Evolutionary conservation across 2,797 vertebrate species (phyloP).

Genomic region (Coilia nasus): DNA sequence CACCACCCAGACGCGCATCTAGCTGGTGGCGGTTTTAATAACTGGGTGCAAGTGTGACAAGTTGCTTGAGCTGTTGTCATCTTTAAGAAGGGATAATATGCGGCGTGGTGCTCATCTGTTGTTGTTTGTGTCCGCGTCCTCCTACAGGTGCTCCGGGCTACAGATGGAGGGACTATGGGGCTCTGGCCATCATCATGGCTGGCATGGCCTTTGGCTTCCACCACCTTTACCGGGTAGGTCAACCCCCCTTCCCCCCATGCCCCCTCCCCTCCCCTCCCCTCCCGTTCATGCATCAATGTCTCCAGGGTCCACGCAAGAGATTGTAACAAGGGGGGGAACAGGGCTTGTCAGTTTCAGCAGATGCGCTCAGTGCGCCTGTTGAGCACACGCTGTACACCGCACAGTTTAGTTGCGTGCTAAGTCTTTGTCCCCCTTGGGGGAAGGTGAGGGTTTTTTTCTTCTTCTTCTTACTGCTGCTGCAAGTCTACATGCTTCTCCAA

Average conservation of each 20-base stretch:
- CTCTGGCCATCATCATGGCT: conserved; percentile 90
- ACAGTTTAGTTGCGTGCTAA: conserved; percentile 18
- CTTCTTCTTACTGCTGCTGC: conserved; percentile 26
- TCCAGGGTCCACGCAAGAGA: conserved; percentile 11
- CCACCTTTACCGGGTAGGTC: conserved; percentile 91
- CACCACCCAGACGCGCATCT: not conserved
- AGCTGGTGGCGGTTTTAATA: conserved; percentile 15
- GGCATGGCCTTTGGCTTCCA: conserved; percentile 94
- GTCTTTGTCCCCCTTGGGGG: conserved; percentile 4
- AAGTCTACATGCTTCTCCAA: not conserved
- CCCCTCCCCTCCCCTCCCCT: no score
- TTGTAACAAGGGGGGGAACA: conserved; percentile 9
- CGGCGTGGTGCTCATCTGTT: conserved; percentile 31
- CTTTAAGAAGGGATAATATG: conserved; percentile 19
- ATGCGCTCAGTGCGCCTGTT: conserved; percentile 7
- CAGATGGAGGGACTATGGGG: conserved; percentile 94
- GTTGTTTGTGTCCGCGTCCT: conserved; percentile 37
- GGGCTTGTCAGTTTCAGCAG: conserved; percentile 21
- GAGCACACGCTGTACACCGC: conserved; percentile 45
- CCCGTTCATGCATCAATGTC: conserved; percentile 8
- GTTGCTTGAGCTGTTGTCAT: conserved; percentile 22
- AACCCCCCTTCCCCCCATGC: not conserved
- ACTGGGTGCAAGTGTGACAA: conserved; percentile 18
- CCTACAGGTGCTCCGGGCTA: conserved; percentile 79
- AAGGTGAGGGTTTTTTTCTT: conserved; percentile 58